Percentiles rank a stretch among this genome's conserved stretches.
Conservation (phyloP, 2,797 vertebrate genomes). For the Acipenser oxyrinchus region DNA sequence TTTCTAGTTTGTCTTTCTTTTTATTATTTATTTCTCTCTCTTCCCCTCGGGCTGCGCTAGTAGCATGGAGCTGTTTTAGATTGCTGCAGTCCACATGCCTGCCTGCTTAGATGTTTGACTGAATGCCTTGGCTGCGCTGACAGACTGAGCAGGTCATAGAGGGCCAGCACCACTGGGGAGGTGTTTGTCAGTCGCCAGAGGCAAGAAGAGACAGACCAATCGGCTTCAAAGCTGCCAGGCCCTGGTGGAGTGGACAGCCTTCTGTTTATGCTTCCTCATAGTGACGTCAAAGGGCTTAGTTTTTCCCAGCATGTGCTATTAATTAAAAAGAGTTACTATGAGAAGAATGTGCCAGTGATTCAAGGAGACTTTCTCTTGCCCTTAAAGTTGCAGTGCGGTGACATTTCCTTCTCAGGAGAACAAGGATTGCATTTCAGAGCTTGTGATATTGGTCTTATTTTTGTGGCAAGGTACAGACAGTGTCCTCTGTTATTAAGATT, state of each 20-base stretch:
- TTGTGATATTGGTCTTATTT: background rate
- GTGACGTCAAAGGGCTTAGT: slow-evolving; percentile 72
- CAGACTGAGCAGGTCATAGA: slow-evolving; percentile 20
- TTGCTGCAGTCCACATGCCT: slow-evolving; percentile 39
- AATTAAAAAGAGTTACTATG: slow-evolving; percentile 60
- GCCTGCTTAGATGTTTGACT: slow-evolving; percentile 17
- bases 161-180: slow-evolving; percentile 52
- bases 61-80: slow-evolving; percentile 24
- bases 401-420: slow-evolving; percentile 1
- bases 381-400: background rate
- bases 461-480: background rate
- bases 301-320: slow-evolving; percentile 72
- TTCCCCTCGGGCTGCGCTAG: slow-evolving; percentile 7
- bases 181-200: slow-evolving; percentile 53
- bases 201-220: slow-evolving; percentile 55
- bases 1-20: too few species aligned
- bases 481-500: background rate
- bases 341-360: slow-evolving; percentile 52
- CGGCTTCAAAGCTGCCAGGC: slow-evolving; percentile 40
- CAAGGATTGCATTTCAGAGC: background rate
- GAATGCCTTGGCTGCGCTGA: slow-evolving; percentile 4
- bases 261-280: slow-evolving; percentile 61
- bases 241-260: slow-evolving; percentile 43
- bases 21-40: background rate
- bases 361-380: slow-evolving; percentile 29